These are phyloP conservation scores for Riparia riparia DNA, from an alignment of 2,113 vertebrate species.

Conservation along the genomic window DNA sequence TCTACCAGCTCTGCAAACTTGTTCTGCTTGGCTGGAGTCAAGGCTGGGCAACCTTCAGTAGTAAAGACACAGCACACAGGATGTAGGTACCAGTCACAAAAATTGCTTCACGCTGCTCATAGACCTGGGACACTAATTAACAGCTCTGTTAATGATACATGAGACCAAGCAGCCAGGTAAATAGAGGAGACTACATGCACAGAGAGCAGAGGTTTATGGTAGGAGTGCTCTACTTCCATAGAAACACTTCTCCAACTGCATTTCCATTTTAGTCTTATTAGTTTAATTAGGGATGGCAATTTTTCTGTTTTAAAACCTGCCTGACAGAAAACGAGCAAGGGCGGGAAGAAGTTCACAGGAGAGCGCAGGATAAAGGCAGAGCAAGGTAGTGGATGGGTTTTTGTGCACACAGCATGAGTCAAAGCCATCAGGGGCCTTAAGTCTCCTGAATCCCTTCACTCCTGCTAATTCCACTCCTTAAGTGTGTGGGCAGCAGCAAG, in stretches of 20 bases:
- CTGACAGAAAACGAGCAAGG: background rate
- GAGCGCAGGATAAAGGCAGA: background rate
- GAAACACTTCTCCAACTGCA: background rate
- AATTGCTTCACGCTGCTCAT: background rate
- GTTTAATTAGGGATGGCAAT: background rate
- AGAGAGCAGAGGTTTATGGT: background rate
- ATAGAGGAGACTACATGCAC: background rate
- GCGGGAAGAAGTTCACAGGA: background rate
- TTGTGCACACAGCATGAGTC: background rate
- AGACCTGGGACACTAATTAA: slow-evolving; percentile 27
- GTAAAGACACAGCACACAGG: background rate
- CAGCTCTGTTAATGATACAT: slow-evolving; percentile 8
- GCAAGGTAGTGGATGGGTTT: background rate
- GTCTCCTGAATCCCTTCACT: background rate
- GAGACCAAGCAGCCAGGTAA: background rate
- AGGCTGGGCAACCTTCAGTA: background rate
- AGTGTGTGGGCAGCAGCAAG: background rate
- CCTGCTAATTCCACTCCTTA: background rate
- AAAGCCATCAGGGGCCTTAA: background rate
- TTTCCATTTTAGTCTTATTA: background rate
- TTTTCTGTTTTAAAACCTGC: background rate
- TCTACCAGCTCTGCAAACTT: background rate
- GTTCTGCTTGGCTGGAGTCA: background rate
- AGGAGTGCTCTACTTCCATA: background rate
- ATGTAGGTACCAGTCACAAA: background rate